These are phyloP conservation scores for Bursaphelenchus okinawaensis DNA, from an alignment of 2,888 invertebrate genomes.

Conservation along the genomic window DNA sequence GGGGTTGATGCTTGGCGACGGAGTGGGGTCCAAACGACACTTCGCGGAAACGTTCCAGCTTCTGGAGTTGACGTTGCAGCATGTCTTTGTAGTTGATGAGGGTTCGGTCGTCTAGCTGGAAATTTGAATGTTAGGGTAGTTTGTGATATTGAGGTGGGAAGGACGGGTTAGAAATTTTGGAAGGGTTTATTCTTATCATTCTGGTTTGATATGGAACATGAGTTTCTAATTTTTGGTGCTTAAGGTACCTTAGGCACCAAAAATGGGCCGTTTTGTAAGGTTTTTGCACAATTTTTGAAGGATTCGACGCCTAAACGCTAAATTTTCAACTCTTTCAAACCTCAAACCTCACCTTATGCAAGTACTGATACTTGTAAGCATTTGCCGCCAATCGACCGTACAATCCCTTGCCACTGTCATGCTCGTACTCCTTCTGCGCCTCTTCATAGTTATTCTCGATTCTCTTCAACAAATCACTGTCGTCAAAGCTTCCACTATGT, in stretches of 20 bases:
- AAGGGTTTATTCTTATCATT: no score
- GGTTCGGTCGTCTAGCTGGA: slow-evolving; percentile 53
- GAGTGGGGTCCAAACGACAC: slow-evolving; percentile 53
- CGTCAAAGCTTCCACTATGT: slow-evolving; percentile 45
- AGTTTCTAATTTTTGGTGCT: no score
- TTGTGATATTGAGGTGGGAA: no score
- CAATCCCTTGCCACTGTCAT: slow-evolving; percentile 19
- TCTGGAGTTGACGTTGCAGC: slow-evolving; percentile 42
- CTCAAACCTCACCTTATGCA: slow-evolving; percentile 49
- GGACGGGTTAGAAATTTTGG: no score
- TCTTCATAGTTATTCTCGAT: slow-evolving; percentile 33
- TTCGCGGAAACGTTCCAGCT: slow-evolving; percentile 50
- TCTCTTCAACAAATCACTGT: slow-evolving; percentile 43
- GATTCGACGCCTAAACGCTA: not conserved
- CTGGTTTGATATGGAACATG: no score
- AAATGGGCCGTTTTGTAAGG: no score
- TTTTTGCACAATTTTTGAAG: not conserved
- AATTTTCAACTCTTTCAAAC: no score
- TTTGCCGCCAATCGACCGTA: slow-evolving; percentile 46
- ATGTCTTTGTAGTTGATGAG: slow-evolving; percentile 51
- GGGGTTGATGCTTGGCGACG: slow-evolving; percentile 48
- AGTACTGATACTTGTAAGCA: slow-evolving; percentile 46
- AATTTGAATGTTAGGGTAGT: no score
- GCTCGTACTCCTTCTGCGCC: slow-evolving; percentile 14
- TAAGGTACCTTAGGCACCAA: no score